phyloP scores from a whole-genome alignment of 2,797 vertebrate species.

The Leptatherina wallacei region DNA sequence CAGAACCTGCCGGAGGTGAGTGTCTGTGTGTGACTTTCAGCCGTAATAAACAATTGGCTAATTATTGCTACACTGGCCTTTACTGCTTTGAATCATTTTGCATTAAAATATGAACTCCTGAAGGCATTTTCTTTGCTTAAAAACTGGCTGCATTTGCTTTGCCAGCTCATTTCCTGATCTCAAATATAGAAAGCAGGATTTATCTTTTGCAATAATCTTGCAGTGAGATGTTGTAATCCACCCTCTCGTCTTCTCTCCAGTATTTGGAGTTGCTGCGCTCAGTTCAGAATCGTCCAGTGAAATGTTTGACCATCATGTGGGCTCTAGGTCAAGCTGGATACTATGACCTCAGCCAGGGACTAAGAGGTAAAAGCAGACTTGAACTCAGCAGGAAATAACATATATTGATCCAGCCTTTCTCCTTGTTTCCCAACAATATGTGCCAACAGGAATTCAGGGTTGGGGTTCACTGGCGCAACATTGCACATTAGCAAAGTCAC shows the following conservation, averaged over 20 bases:
- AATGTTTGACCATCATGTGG: slow-evolving; percentile 97
- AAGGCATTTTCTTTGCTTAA: too few relatives aligned
- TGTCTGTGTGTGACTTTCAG: slow-evolving; percentile 15
- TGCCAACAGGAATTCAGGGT: slow-evolving; percentile 23
- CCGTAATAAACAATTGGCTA: background rate
- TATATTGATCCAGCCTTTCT: slow-evolving; percentile 26
- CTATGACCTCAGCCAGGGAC: slow-evolving; percentile 90
- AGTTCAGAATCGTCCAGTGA: slow-evolving; percentile 89
- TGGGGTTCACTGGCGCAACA: slow-evolving; percentile 43
- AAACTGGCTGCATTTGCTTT: background rate
- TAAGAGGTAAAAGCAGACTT: slow-evolving; percentile 85
- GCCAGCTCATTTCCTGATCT: background rate
- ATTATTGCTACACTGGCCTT: background rate
- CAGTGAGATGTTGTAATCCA: slow-evolving; percentile 4
- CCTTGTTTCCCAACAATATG: slow-evolving; percentile 51
- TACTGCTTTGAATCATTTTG: too few relatives aligned
- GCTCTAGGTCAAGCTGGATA: slow-evolving; percentile 93
- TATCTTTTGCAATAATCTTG: slow-evolving; percentile 17
- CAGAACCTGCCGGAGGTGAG: slow-evolving; percentile 89
- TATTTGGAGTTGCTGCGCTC: slow-evolving; percentile 92
- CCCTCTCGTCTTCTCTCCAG: slow-evolving; percentile 65
- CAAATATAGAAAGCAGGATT: background rate
- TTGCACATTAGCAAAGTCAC: slow-evolving; percentile 8
- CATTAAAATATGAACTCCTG: too few relatives aligned
- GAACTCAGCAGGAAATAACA: background rate